Evolutionary conservation across 1,140 invertebrate genomes (phyloP).

Genomic region (Drosophila grimshawi): DNA sequence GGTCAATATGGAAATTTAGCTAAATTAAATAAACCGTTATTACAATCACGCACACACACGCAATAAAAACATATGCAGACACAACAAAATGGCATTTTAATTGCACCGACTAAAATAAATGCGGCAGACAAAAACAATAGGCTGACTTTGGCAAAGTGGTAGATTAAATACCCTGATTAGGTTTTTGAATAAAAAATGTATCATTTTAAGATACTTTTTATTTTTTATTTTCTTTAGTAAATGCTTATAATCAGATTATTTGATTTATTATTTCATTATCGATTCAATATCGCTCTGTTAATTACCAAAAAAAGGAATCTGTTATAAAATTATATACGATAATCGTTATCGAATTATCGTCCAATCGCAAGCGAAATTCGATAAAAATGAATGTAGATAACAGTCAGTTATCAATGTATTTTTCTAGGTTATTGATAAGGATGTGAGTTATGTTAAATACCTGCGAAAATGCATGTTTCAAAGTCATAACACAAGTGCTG

Average conservation of each 20-base stretch:
- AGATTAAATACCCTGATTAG: slow-evolving; percentile 17
- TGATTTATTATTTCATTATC: too few relatives aligned
- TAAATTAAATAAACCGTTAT: slow-evolving; percentile 75
- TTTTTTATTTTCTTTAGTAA: background rate
- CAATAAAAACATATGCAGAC: slow-evolving; percentile 14
- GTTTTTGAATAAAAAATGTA: background rate
- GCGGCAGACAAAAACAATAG: slow-evolving; percentile 2
- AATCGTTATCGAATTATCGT: background rate
- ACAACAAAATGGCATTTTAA: slow-evolving; percentile 69
- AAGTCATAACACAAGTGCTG: too few relatives aligned
- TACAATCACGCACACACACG: slow-evolving; percentile 12
- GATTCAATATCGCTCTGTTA: too few relatives aligned
- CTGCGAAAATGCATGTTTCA: background rate
- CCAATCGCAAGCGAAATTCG: too few relatives aligned
- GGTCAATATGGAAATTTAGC: slow-evolving; percentile 56
- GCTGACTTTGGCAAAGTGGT: background rate
- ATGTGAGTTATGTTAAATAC: too few relatives aligned
- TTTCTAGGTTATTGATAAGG: background rate
- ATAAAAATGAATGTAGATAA: slow-evolving; percentile 5
- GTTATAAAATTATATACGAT: background rate
- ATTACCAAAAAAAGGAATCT: too few relatives aligned
- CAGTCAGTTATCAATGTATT: background rate
- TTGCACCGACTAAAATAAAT: slow-evolving; percentile 55
- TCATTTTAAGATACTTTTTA: background rate
- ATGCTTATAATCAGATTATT: too few relatives aligned